Base-by-base conservation (phyloP, 37 sponge, comb jelly and placozoan genomes). In the Bolinopsis microptera region DNA sequence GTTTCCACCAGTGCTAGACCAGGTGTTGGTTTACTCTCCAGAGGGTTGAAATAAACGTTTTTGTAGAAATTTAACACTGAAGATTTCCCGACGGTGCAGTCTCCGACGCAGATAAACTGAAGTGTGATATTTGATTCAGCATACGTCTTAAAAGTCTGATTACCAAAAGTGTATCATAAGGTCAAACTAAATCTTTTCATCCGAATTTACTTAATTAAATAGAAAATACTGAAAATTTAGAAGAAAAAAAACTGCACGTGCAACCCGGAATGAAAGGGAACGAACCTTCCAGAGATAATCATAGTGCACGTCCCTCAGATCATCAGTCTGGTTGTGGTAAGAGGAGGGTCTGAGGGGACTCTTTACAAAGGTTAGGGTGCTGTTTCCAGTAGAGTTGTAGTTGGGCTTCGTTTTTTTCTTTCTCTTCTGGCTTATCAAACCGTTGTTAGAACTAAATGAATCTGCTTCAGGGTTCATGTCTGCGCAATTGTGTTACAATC, bases 101-200 rank as follows among this genome's bases (percentile, higher is more conserved):
- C 90, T 41, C 90, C 90, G 25, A 86, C 90, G 22, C 90, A 86
- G 40, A 41, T 86, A 30, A 86, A 86, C 90, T 80, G 82, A 80
- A 80, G 5, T 13, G 21, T 13, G 68, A 21, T 13, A 67, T 67
- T 67, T 67, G 68, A 67, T 67, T 13, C 13, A 67, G 21, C 21
- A n/a, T n/a, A n/a, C n/a, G n/a, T n/a, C n/a, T n/a, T n/a, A n/a
- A 67, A 67, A 67, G 68, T 13, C 18, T 13, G 68, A 67, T 67
- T 21, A 22, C 13, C 13, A 67, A 21, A 21, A 21, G 21, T n/a
- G n/a, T n/a, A n/a, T n/a, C n/a, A n/a, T n/a, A n/a, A n/a, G n/a
- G n/a, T n/a, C n/a, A n/a, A n/a, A n/a, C n/a, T n/a, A n/a, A n/a
- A n/a, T n/a, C n/a, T n/a, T n/a, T n/a, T n/a, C n/a, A n/a, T n/a